phyloP scores from a whole-genome alignment of 1,140 invertebrate genomes.

The Bombus consobrinus region DNA sequence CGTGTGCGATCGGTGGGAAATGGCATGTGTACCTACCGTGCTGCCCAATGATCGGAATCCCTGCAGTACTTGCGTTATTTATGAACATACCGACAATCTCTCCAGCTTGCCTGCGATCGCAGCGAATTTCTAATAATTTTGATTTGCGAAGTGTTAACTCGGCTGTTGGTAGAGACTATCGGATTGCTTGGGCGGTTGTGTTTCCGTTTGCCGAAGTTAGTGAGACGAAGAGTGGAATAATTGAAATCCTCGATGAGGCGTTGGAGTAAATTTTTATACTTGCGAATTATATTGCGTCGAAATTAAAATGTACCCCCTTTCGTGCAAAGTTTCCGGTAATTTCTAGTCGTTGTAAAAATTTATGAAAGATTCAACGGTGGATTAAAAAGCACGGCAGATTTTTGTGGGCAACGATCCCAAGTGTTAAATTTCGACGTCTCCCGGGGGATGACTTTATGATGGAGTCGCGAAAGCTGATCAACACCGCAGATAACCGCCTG shows the following conservation, averaged over 20 bases:
- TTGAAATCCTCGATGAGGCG: neutral
- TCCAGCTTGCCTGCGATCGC: neutral
- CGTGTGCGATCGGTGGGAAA: conserved; percentile 45
- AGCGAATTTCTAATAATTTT: neutral
- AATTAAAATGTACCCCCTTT: neutral
- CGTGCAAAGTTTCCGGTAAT: neutral
- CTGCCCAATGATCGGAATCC: conserved; percentile 43
- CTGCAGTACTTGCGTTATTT: conserved; percentile 49
- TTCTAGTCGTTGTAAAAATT: neutral
- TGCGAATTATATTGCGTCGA: too few relatives aligned
- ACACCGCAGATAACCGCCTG: conserved; percentile 9
- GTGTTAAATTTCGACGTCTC: neutral
- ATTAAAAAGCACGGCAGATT: too few relatives aligned
- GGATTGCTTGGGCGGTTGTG: too few relatives aligned
- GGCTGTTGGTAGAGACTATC: too few relatives aligned
- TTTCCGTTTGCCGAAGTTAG: neutral
- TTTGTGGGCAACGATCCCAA: neutral
- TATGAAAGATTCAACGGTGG: neutral
- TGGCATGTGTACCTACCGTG: conserved; percentile 24
- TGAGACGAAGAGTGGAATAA: neutral
- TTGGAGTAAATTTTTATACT: too few relatives aligned
- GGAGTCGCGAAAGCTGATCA: conserved; percentile 32
- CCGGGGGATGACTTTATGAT: conserved; percentile 57
- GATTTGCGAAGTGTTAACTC: neutral
- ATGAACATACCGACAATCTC: neutral